Base-by-base conservation (phyloP, 1,140 invertebrate species). In the Megalopta genalis region DNA sequence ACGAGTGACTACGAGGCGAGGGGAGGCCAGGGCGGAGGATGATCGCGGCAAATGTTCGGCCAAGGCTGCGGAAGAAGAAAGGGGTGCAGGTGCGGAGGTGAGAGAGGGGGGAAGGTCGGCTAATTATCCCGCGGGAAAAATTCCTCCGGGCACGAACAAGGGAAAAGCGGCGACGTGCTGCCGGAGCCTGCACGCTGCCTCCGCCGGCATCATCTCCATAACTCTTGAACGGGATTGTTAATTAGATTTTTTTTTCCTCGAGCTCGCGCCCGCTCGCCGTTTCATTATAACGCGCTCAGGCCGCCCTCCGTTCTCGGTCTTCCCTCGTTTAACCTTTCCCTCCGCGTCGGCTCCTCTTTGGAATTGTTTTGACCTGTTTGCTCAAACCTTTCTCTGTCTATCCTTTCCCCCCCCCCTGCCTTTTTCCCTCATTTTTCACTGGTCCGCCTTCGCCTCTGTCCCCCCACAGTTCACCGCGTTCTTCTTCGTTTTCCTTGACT, bases 201-300 rank as follows among this genome's bases (percentile, higher is more conserved):
- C 52, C 54, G 54, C 68, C 25, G 60, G 37, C 49, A 60, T 83
- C 83, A 80, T 87, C 79, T 86, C 77, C 86, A 87, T 87, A 87
- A 87, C 80, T 87, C 86, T 72, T 74, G 74, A 83, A 85, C 86
- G 78, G 83, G 76, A 87, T 88, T 89, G 89, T 89, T 90, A 86
- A 88, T 90, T 88, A 80, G 71, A 85, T 87, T 88, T 83, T 80
- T 81, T 83, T 86, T 66, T 25, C 52, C 66, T 39, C 54, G 70
- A 59, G 14, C 25, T 23, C 57, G 25, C 27, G 6, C 39, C 42
- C 52, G n/a, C 18, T 8, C 60, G 54, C 63, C 60, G 39, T 81
- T 77, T 74, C 73, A 65, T 74, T 79, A 74, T 69, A 73, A 65
- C 76, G 25, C 18, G 46, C 5, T 18, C 32, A 32, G 57, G 21